These are phyloP conservation scores for Acanthurus tractus DNA, from an alignment of 2,797 vertebrate species.

Conservation along the genomic window DNA sequence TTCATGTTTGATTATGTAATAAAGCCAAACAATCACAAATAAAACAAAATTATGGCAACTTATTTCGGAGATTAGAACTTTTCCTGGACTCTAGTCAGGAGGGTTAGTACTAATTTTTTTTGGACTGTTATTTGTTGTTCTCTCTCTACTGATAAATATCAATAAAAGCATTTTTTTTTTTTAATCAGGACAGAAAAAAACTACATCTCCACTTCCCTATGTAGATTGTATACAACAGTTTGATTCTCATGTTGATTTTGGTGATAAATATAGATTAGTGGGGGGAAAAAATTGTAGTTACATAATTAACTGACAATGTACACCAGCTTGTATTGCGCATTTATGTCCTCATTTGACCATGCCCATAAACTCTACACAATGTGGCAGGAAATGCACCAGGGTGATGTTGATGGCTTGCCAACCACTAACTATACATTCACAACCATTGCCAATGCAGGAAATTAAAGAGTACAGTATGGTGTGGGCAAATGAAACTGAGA, in stretches of 20 bases:
- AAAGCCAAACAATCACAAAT: not conserved
- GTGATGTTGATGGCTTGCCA: conserved; percentile 42
- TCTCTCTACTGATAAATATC: not conserved
- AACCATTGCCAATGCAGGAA: conserved; percentile 34
- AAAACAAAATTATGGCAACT: not conserved
- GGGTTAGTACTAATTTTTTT: not conserved
- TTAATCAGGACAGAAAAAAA: not conserved
- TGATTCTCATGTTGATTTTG: not conserved
- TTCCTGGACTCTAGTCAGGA: not conserved
- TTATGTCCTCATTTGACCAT: conserved; percentile 21
- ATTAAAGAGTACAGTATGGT: conserved; percentile 51
- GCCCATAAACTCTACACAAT: conserved; percentile 13
- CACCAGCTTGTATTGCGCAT: not conserved
- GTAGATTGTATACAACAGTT: not conserved
- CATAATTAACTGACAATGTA: conserved; percentile 8
- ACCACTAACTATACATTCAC: conserved; percentile 55
- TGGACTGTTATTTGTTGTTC: not conserved
- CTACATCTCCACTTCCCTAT: not conserved
- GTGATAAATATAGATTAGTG: not conserved
- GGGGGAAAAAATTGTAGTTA: not conserved
- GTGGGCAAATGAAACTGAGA: conserved; percentile 28
- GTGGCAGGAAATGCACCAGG: conserved; percentile 38
- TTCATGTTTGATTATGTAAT: not conserved
- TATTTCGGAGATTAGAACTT: not conserved
- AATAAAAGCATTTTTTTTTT: not conserved